Evolutionary conservation across 1,140 invertebrate species (phyloP), one percentile per base, ranked within the genome.

Genomic region (Drosophila punjabiensis): DNA sequence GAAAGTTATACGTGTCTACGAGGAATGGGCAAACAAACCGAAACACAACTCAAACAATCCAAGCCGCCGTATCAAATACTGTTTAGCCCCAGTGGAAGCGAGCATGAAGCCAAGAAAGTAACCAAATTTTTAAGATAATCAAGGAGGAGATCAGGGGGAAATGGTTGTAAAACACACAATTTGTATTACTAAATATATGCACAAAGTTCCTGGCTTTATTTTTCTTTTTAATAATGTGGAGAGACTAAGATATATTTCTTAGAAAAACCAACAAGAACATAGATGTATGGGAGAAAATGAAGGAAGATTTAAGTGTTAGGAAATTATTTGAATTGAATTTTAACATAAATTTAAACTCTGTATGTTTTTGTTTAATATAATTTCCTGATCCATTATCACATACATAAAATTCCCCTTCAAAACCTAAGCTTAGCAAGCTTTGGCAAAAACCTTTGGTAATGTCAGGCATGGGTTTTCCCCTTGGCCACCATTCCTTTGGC

Each of bases 1-100:
- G 73, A 76, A 76, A 76, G 50, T 41, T 65, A 76, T 76, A 64
- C 73, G 70, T 59, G 71, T 75, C 71, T 53, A 39, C 56, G 20
- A 37, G 69, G 69, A 52, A 62, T 53, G 58, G 56, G 67, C 67
- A 71, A 71, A 43, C 68, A 73, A 35, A 73, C 30, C 39, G 53
- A 50, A 33, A 52, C 59, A 73, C 73, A 56, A 37, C 47, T 45
- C 71, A 74, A 76, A 76, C 73, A 76, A 76, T 58, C 50, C 55
- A 74, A 37, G 55, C 37, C 55, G n/a, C 37, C 47, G 56, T 75
- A 75, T 75, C 71, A 62, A 74, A 74, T 73, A 37, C 28, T 59
- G 41, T 43, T 74, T 74, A 39, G 45, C 32, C 56, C 16, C 14
- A 47, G 35, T 47, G 35, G 35, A 28, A 24, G 55, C 13, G 1